Percentiles rank a stretch among this genome's conserved stretches.
phyloP scores from a whole-genome alignment of 92 coral and sea anemone genomes.

The Porites divaricata region DNA sequence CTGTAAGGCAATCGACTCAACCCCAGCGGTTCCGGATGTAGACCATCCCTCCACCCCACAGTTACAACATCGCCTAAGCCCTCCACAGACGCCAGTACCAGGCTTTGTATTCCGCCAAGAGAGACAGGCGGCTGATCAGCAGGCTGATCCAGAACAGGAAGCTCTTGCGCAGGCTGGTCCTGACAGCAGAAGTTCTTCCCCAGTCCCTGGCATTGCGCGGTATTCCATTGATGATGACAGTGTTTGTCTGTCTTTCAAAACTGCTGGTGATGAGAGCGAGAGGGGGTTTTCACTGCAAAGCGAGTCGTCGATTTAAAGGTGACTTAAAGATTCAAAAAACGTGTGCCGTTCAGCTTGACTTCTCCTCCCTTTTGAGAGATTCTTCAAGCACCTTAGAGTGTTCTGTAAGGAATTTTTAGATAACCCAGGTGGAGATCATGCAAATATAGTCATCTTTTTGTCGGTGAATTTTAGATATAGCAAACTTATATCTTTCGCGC shows the following conservation, averaged over 20 bases:
- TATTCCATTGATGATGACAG: conserved; percentile 29
- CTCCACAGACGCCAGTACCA: conserved; percentile 52
- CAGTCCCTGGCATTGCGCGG: conserved; percentile 45
- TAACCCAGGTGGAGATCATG: no score
- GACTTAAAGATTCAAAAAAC: neutral
- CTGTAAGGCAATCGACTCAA: conserved; percentile 69
- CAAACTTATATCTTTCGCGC: no score
- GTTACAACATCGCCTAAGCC: conserved; percentile 28
- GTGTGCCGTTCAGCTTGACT: neutral
- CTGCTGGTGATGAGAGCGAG: conserved; percentile 13
- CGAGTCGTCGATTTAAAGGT: conserved; percentile 44
- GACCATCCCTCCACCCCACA: neutral
- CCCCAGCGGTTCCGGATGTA: conserved; percentile 1
- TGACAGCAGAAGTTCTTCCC: conserved; percentile 37
- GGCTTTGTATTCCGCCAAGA: conserved; percentile 40
- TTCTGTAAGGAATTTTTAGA: no score
- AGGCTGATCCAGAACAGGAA: conserved; percentile 22
- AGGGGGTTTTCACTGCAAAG: conserved; percentile 28
- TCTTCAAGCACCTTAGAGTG: no score
- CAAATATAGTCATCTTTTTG: no score
- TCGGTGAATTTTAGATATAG: no score
- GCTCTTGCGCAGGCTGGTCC: conserved; percentile 44
- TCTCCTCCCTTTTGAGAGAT: neutral
- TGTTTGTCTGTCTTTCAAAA: conserved; percentile 22
- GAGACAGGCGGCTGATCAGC: conserved; percentile 35